Conservation (phyloP, 2,888 invertebrate species). For the Graphium colonna region DNA sequence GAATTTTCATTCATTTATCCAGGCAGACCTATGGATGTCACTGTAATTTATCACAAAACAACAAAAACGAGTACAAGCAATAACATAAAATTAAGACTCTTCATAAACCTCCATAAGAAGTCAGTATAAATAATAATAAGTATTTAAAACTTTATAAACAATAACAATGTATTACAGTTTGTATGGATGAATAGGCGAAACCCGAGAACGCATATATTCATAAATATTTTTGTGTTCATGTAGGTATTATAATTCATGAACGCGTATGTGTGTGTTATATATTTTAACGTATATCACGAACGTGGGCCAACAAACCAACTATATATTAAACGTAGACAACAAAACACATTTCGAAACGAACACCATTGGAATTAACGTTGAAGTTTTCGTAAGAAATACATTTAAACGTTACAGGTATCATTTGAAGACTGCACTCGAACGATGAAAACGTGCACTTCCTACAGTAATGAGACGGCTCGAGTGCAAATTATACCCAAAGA, state of each 20-base stretch:
- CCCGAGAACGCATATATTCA: too few species aligned
- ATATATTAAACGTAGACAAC: neutral
- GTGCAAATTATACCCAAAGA: neutral
- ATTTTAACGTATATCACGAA: neutral
- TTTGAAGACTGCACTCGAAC: constrained; percentile 6
- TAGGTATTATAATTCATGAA: too few species aligned
- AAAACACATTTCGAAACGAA: neutral
- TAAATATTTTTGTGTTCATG: too few species aligned
- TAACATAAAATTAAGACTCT: too few species aligned
- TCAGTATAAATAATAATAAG: neutral
- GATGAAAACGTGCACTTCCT: constrained; percentile 4
- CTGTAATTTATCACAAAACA: too few species aligned
- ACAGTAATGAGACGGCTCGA: neutral
- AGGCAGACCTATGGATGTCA: too few species aligned
- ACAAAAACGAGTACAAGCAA: too few species aligned
- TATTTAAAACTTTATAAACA: neutral
- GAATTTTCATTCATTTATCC: too few species aligned
- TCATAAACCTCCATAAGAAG: too few species aligned
- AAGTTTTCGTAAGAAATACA: neutral
- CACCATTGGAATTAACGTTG: neutral
- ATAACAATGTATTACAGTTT: neutral
- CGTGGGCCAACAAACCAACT: neutral
- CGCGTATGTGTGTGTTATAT: neutral
- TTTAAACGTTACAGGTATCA: neutral
- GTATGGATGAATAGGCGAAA: too few species aligned